Evolutionary conservation across 1,140 invertebrate genomes (phyloP).

Genomic region (Calosoma granatense): DNA sequence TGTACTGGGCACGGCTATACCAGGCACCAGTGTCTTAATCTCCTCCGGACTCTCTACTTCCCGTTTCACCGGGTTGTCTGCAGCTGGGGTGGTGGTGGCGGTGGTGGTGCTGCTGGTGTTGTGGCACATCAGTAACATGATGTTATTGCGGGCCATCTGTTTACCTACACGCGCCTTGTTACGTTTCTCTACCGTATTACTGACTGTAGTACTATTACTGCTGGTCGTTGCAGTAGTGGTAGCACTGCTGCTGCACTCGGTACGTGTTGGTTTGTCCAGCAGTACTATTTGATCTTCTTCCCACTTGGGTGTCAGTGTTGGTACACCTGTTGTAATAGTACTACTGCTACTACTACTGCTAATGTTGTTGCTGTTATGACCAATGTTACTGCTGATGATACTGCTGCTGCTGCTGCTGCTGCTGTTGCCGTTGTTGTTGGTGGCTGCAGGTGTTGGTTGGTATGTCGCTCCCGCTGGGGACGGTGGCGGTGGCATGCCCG

Average conservation of each 20-base stretch:
- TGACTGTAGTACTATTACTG: no score
- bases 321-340: background rate
- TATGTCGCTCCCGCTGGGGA: constrained; percentile 30
- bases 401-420: constrained; percentile 23
- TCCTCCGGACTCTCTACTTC: constrained; percentile 34
- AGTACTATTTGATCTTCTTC: background rate
- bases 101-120: background rate
- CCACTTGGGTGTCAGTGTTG: background rate
- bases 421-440: no score
- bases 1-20: no score
- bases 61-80: constrained; percentile 24
- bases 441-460: constrained; percentile 29
- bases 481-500: constrained; percentile 46
- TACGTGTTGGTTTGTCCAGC: background rate
- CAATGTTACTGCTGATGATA: constrained; percentile 14
- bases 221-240: no score
- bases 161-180: constrained; percentile 55
- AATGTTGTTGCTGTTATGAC: no score
- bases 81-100: background rate
- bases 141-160: constrained; percentile 50
- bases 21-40: constrained; percentile 30
- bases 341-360: no score
- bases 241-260: constrained; percentile 5
- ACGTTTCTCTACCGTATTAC: constrained; percentile 25
- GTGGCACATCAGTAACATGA: constrained; percentile 37